A percentile compares a stretch with the other conserved stretches of the same genome.
Conservation (phyloP, 2,888 invertebrate species). For the Cancer borealis region DNA sequence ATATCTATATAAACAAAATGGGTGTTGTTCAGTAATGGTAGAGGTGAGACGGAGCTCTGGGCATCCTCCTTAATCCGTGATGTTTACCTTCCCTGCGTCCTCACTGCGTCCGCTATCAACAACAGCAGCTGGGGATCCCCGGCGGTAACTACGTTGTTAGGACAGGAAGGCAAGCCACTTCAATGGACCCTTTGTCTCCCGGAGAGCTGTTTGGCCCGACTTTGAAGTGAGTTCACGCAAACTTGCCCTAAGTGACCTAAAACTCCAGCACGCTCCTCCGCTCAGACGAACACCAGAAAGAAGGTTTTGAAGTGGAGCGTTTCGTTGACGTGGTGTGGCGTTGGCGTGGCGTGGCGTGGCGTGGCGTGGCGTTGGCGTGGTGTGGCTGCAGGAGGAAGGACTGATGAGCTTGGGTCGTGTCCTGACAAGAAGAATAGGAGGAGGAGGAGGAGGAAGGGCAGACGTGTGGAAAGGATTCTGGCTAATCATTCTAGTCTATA, state of each 20-base stretch:
- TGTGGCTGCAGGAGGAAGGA: neutral
- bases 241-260: conserved; percentile 37
- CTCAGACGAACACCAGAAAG: neutral
- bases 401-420: neutral
- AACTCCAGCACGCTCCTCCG: neutral
- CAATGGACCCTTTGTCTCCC: conserved; percentile 20
- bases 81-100: neutral
- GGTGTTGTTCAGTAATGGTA: neutral
- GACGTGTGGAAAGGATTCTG: neutral
- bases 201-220: conserved; percentile 17
- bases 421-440: neutral
- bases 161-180: conserved; percentile 7
- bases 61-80: neutral
- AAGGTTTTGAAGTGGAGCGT: neutral
- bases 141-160: conserved; percentile 20
- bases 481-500: neutral
- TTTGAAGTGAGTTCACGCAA: conserved; percentile 40
- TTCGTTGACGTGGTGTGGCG: neutral
- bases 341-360: no score
- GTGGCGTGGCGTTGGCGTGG: neutral
- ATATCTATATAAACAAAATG: neutral
- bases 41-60: neutral
- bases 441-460: neutral
- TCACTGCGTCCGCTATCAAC: neutral
- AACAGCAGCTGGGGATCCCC: neutral